phyloP scores from a whole-genome alignment of 2,113 vertebrate genomes.

The Climacteris rufus region DNA sequence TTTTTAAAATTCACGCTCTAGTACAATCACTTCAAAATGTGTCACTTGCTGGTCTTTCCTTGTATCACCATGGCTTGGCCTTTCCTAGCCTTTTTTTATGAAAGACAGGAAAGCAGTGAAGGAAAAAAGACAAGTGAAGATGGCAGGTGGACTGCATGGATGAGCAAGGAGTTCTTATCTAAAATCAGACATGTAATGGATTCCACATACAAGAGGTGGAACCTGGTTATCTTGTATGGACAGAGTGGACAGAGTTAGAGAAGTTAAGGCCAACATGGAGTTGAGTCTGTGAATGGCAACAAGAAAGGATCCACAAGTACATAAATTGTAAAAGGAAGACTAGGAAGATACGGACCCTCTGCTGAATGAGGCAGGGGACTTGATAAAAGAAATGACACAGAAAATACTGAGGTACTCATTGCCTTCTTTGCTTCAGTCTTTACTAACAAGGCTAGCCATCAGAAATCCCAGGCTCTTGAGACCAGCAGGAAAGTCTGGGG shows the following conservation, averaged over 20 bases:
- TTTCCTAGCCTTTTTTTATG: background rate
- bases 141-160: background rate
- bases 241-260: background rate
- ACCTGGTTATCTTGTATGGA: background rate
- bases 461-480: no score
- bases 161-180: background rate
- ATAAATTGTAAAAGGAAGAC: background rate
- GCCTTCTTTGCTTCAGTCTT: no score
- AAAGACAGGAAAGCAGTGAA: background rate
- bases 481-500: no score
- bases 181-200: background rate
- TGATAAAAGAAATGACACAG: no score
- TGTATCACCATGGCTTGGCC: background rate
- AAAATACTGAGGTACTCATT: no score
- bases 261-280: background rate
- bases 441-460: no score
- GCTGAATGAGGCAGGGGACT: no score
- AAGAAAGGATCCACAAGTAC: background rate
- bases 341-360: background rate
- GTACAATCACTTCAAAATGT: background rate
- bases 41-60: background rate
- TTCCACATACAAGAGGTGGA: background rate
- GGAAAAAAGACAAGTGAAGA: fast-evolving
- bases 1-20: background rate
- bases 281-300: background rate